Evolutionary conservation across 2,113 vertebrate genomes (phyloP).

Genomic region (Antechinus stuartii): DNA sequence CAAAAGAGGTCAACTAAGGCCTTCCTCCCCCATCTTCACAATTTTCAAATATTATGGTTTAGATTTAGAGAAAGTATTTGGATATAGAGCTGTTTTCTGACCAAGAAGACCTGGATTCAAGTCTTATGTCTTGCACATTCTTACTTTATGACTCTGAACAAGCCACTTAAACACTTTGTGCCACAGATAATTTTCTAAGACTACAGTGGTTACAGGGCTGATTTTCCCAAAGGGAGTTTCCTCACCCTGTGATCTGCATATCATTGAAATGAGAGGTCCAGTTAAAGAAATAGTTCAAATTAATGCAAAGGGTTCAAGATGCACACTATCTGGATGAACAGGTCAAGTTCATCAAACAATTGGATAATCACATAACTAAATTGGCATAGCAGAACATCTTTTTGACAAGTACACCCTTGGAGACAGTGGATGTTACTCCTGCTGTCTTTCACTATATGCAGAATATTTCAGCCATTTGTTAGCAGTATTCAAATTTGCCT

Average conservation of each 20-base stretch:
- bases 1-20: constrained; percentile 70
- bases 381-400: constrained; percentile 95
- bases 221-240: not conserved
- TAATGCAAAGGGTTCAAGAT: constrained; percentile 78
- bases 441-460: constrained; percentile 78
- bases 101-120: not conserved
- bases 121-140: not conserved
- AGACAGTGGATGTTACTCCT: constrained; percentile 72
- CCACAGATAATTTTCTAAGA: not conserved
- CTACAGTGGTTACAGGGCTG: not conserved
- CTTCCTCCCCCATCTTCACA: not conserved
- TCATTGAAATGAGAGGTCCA: not conserved
- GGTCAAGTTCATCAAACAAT: constrained; percentile 94
- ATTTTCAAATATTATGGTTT: not conserved
- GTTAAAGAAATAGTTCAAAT: not conserved
- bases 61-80: not conserved
- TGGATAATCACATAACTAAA: constrained; percentile 95
- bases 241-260: not conserved
- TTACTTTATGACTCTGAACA: not conserved
- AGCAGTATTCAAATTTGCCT: not conserved
- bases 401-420: constrained; percentile 97
- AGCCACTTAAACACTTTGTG: not conserved
- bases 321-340: constrained; percentile 94
- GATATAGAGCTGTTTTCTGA: not conserved
- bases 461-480: not conserved